Evolutionary conservation across 2,113 vertebrate genomes (phyloP).

Genomic region (Pycnonotus jocosus): DNA sequence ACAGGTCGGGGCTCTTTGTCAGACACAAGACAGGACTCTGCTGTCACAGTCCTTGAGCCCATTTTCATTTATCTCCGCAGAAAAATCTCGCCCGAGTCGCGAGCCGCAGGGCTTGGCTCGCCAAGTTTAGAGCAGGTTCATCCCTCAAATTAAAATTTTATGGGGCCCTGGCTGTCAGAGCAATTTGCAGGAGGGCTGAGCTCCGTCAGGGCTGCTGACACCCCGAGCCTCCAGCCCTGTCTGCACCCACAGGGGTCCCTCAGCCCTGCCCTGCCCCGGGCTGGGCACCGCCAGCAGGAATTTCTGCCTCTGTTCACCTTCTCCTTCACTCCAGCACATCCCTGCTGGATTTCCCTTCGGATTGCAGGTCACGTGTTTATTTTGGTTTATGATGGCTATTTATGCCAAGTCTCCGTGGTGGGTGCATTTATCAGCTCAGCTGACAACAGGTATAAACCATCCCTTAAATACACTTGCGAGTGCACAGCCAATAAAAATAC

Average conservation of each 20-base stretch:
- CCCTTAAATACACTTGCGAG: not conserved
- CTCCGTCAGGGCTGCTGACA: not conserved
- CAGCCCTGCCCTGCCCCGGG: not conserved
- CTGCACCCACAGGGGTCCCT: accelerated
- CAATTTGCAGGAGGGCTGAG: not conserved
- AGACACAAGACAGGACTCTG: not conserved
- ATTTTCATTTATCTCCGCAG: not conserved
- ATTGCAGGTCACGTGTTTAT: accelerated
- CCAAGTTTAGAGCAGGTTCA: not conserved
- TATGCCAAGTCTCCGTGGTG: not conserved
- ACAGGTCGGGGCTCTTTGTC: not conserved
- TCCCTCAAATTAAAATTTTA: conserved; percentile 33
- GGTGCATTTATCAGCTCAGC: not conserved
- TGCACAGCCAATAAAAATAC: not conserved
- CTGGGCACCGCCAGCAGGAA: not conserved
- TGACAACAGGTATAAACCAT: not conserved
- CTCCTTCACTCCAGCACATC: not conserved
- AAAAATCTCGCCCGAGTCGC: not conserved
- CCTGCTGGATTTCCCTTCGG: accelerated
- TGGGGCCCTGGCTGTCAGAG: not conserved
- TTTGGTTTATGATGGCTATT: not conserved
- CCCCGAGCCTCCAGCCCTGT: not conserved
- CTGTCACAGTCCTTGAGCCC: not conserved
- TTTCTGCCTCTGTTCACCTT: not conserved
- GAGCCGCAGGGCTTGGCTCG: not conserved